These are phyloP conservation scores for Boleophthalmus pectinirostris DNA, from an alignment of 2,113 vertebrate genomes.

Conservation along the genomic window DNA sequence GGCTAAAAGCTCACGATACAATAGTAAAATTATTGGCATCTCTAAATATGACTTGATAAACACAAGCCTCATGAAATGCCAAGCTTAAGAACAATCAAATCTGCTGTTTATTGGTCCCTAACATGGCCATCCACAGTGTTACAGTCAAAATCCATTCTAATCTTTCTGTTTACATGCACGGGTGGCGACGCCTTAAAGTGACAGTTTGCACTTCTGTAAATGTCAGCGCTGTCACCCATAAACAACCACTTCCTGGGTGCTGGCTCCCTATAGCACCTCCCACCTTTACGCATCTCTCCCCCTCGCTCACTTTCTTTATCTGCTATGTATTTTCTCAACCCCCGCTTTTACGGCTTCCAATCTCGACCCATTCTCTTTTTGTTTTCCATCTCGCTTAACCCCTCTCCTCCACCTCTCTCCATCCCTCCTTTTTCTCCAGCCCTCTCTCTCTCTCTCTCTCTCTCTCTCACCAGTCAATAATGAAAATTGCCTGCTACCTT, in stretches of 20 bases:
- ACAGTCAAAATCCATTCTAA: conserved; percentile 1
- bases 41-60: not conserved
- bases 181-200: conserved; percentile 9
- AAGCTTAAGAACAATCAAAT: conserved; percentile 1
- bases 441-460: conserved; percentile 63
- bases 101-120: not conserved
- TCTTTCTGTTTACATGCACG: conserved; percentile 4
- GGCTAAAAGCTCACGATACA: no score
- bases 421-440: no score
- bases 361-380: conserved; percentile 58
- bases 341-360: conserved; percentile 49
- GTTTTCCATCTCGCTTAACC: conserved; percentile 40
- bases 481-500: conserved; percentile 81
- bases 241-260: conserved; percentile 34
- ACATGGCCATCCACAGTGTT: not conserved
- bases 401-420: conserved; percentile 13
- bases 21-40: not conserved
- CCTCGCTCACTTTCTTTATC: conserved; percentile 47
- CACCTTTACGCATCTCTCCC: conserved; percentile 23
- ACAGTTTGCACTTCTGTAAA: conserved; percentile 7
- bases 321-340: conserved; percentile 56
- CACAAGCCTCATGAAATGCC: not conserved
- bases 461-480: conserved; percentile 79
- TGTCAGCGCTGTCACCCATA: conserved; percentile 17
- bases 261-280: conserved; percentile 7